Percentiles rank a stretch among this genome's conserved stretches.
These are phyloP conservation scores for Ellobius talpinus DNA, from an alignment of 2,113 vertebrate genomes.

Conservation along the genomic window DNA sequence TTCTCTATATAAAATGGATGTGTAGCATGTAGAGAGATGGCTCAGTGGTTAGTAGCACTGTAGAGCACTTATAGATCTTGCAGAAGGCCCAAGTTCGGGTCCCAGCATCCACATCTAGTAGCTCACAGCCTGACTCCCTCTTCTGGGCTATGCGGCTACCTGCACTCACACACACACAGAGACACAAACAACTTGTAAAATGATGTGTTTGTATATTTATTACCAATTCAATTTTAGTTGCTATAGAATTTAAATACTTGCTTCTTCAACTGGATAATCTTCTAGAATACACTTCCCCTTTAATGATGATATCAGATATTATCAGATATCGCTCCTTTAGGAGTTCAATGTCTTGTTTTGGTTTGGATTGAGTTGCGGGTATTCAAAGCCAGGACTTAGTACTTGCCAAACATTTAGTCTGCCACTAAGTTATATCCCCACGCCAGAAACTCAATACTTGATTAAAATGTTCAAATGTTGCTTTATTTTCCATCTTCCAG, in stretches of 20 bases:
- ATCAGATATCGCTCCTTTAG: background rate
- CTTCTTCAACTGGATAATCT: background rate
- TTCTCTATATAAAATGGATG: background rate
- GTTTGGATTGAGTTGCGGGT: background rate
- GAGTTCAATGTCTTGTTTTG: background rate
- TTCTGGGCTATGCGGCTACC: background rate
- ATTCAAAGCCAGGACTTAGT: background rate
- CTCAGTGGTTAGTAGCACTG: too few species aligned
- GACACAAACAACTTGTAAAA: background rate
- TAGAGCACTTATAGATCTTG: background rate
- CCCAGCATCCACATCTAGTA: too few species aligned
- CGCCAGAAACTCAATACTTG: background rate
- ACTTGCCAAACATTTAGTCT: background rate
- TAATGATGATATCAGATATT: background rate
- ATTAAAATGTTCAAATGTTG: background rate
- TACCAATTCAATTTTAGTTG: background rate
- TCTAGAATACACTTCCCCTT: background rate
- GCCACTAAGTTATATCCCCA: background rate
- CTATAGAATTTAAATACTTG: background rate
- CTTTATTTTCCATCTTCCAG: slow-evolving; percentile 1
- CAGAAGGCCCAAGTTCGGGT: background rate
- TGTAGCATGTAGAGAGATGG: background rate
- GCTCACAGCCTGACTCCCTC: background rate
- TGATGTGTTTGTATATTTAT: background rate
- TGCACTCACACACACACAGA: background rate